Evolutionary conservation across 1,140 invertebrate species (phyloP).

Genomic region (Callitettix versicolor): DNA sequence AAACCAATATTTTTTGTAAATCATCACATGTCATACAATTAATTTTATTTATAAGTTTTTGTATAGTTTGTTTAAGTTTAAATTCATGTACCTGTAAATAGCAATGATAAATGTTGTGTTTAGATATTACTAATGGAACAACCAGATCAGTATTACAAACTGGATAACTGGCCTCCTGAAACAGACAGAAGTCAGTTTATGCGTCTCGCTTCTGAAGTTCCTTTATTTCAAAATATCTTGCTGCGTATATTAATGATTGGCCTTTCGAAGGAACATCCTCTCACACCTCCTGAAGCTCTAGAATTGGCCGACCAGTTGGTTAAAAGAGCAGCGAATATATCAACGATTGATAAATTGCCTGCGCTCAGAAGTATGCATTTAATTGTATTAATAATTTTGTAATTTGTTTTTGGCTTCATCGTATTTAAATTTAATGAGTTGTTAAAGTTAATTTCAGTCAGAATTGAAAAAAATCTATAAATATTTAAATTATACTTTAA

Average conservation of each 20-base stretch:
- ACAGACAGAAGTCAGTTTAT: constrained; percentile 67
- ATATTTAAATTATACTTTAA: no score
- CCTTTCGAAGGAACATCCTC: constrained; percentile 56
- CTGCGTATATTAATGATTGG: constrained; percentile 23
- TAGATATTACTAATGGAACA: constrained; percentile 72
- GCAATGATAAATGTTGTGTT: constrained; percentile 5
- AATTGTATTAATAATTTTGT: background rate
- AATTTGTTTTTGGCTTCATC: no score
- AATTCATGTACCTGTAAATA: no score
- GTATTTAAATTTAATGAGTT: no score
- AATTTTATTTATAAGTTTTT: no score
- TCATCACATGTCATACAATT: no score
- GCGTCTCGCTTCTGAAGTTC: constrained; percentile 71
- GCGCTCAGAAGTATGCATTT: constrained; percentile 35
- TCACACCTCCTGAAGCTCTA: constrained; percentile 68
- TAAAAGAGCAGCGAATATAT: constrained; percentile 65
- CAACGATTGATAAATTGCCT: constrained; percentile 42
- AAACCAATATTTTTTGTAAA: no score
- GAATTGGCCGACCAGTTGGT: constrained; percentile 79
- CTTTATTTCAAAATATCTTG: constrained; percentile 24
- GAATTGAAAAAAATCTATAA: no score
- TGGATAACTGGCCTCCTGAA: constrained; percentile 91
- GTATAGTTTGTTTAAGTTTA: no score
- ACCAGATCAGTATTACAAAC: constrained; percentile 76
- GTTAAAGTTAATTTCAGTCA: no score